Percentiles rank a stretch among this genome's conserved stretches.
Evolutionary conservation across 2,888 invertebrate species (phyloP).

Genomic region (Odontocolon sp.): DNA sequence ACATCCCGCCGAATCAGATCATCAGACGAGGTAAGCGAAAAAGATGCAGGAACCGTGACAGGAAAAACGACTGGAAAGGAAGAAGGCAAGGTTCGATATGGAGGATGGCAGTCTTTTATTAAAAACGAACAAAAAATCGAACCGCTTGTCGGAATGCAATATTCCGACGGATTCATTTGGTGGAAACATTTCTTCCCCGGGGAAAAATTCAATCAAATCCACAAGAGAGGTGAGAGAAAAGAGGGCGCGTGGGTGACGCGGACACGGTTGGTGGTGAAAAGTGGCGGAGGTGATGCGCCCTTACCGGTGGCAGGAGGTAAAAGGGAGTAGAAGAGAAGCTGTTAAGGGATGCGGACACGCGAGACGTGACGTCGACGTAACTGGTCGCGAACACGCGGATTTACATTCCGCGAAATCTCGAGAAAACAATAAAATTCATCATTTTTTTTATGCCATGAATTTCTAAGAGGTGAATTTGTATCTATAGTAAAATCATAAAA

Average conservation of each 20-base stretch:
- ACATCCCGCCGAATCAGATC: constrained; percentile 25
- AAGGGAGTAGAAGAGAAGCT: not conserved
- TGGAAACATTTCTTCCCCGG: constrained; percentile 79
- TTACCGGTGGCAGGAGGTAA: constrained; percentile 28
- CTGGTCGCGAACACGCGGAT: constrained; percentile 46
- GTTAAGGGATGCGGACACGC: constrained; percentile 32
- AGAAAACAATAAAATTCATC: constrained; percentile 11
- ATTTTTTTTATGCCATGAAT: too few species aligned
- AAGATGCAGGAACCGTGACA: constrained; percentile 39
- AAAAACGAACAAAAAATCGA: constrained; percentile 79
- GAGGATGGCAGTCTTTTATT: constrained; percentile 76
- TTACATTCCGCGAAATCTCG: not conserved
- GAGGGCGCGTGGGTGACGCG: constrained; percentile 32
- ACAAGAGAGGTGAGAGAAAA: constrained; percentile 61
- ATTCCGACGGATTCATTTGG: constrained; percentile 81
- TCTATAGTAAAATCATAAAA: too few species aligned
- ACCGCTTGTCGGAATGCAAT: constrained; percentile 80
- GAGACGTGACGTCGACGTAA: constrained; percentile 27
- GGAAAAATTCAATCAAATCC: constrained; percentile 80
- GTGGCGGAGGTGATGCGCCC: constrained; percentile 29
- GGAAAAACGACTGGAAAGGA: constrained; percentile 50
- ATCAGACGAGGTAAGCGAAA: constrained; percentile 24
- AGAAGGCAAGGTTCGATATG: constrained; percentile 48
- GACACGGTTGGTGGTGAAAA: constrained; percentile 39
- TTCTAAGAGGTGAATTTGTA: too few species aligned